These are phyloP conservation scores for Myotis daubentonii DNA, from an alignment of 2,797 vertebrate species.

Conservation along the genomic window DNA sequence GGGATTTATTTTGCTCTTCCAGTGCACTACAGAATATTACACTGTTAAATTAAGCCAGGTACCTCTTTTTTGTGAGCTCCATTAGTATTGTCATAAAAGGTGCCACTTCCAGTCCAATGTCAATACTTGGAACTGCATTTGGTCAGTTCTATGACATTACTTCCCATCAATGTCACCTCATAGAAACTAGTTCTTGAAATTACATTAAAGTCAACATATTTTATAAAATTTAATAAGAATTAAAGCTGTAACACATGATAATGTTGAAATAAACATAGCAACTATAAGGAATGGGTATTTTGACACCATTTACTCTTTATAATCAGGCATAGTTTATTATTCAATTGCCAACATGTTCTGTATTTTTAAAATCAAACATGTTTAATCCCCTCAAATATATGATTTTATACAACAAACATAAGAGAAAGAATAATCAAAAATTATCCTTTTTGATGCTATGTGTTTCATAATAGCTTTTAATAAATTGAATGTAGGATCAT, in stretches of 20 bases:
- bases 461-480: neutral
- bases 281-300: neutral
- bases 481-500: neutral
- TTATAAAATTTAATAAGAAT: neutral
- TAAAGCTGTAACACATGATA: neutral
- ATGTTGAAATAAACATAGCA: neutral
- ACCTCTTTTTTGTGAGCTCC: neutral
- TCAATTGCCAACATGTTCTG: neutral
- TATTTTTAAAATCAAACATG: conserved; percentile 29
- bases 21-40: neutral
- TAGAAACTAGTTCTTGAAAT: neutral
- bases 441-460: neutral
- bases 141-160: neutral
- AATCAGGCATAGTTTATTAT: neutral
- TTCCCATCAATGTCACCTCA: neutral
- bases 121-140: neutral
- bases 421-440: neutral
- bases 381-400: neutral
- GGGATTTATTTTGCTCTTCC: neutral
- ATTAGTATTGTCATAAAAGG: neutral
- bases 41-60: neutral
- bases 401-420: neutral
- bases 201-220: neutral
- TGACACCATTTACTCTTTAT: neutral
- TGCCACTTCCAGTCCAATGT: neutral